Evolutionary conservation across 2,113 vertebrate genomes (phyloP), one percentile per base, ranked within the genome.

Genomic region (Euleptes europaea): DNA sequence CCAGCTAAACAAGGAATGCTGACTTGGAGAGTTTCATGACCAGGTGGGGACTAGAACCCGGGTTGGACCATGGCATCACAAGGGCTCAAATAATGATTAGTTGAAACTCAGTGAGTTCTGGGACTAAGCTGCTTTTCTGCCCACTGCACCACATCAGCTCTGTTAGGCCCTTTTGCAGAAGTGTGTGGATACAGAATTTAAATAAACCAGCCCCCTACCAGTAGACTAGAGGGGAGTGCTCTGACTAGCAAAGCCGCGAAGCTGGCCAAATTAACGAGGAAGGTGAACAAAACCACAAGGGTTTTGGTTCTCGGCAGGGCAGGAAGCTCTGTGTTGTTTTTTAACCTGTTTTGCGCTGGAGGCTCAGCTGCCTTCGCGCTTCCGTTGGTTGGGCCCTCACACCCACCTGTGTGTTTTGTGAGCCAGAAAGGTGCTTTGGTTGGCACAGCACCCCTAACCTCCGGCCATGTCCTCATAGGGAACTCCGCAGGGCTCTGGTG

Each of bases 221-320:
- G 33, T 69, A 63, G 26, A 10, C 47, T 13, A 38, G 14, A n/a
- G 26, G 3, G 0, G 7, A 21, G n/a, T 35, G 66, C 66, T 11
- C 28, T 40, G 23, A 9, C 19, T 13, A 17, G 33, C 51, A 33
- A 71, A 72, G 67, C 21, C 28, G 1, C 2, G 40, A 70, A 23
- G 83, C 60, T 84, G 47, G 40, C 0, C 26, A 42, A 28, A 78
- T 73, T 73, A 28, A 26, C 11, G 78, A 77, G 33, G 1, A 7
- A 28, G 17, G 3, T 19, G n/a, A n/a, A n/a, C n/a, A n/a, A n/a
- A 90, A 89, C 90, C 91, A 86, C 91, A 94, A 83, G 31, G 0
- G 0, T 54, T 83, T 65, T 77, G 84, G 1, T 70, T 80, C 77
- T 70, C 73, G 19, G 80, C 75, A 87, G 80, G 6, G 73, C 85